Evolutionary conservation across 2,888 invertebrate species (phyloP).

Genomic region (Heliconius sara): DNA sequence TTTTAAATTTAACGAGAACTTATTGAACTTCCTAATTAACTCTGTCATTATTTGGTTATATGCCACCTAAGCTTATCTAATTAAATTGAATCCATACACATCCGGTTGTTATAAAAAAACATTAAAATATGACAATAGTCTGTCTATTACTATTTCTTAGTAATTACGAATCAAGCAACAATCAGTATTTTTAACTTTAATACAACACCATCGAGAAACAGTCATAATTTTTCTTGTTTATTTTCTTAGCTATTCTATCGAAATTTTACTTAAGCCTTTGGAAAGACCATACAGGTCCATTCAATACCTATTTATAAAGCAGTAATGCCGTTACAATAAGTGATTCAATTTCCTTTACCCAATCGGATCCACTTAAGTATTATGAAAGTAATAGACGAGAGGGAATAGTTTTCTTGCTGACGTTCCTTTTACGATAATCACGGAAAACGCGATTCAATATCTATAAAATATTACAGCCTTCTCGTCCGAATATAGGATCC

Average conservation of each 20-base stretch:
- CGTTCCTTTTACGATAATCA: slow-evolving; percentile 83
- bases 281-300: slow-evolving; percentile 71
- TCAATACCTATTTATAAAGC: slow-evolving; percentile 77
- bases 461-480: slow-evolving; percentile 78
- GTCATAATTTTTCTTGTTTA: slow-evolving; percentile 2
- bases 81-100: no score
- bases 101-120: no score
- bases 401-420: slow-evolving; percentile 83
- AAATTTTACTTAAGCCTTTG: slow-evolving; percentile 60
- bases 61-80: no score
- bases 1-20: no score
- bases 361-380: slow-evolving; percentile 83
- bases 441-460: slow-evolving; percentile 81
- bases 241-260: slow-evolving; percentile 35
- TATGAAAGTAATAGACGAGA: slow-evolving; percentile 81
- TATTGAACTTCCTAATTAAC: no score
- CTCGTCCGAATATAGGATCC: slow-evolving; percentile 55
- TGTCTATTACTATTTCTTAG: no score
- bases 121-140: no score
- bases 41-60: no score
- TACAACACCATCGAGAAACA: background rate
- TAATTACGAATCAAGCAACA: no score
- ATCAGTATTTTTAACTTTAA: no score
- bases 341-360: slow-evolving; percentile 82
- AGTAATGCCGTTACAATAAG: slow-evolving; percentile 80